Evolutionary conservation across 2,797 vertebrate genomes (phyloP).

Genomic region (Smutsia gigantea): DNA sequence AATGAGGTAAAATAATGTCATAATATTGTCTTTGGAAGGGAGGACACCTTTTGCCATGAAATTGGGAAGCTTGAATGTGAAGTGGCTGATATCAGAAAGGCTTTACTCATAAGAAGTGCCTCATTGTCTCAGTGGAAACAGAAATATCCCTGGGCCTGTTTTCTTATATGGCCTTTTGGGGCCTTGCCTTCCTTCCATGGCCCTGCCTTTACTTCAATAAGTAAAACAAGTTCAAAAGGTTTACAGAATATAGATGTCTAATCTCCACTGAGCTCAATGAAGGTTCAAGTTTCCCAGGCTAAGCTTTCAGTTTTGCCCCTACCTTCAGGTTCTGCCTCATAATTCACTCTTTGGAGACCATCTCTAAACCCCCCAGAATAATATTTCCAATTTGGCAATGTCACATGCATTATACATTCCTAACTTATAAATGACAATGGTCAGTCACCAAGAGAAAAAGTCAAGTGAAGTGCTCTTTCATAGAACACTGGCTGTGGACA

Average conservation of each 20-base stretch:
- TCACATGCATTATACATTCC: background rate
- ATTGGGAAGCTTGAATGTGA: background rate
- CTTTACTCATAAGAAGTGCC: background rate
- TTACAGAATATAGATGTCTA: background rate
- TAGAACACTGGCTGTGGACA: background rate
- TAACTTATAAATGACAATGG: background rate
- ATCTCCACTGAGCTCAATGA: background rate
- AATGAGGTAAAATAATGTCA: constrained; percentile 50
- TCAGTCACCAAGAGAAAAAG: constrained; percentile 27
- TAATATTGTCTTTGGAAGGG: constrained; percentile 37
- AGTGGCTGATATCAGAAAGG: background rate
- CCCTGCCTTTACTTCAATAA: background rate
- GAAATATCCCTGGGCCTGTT: background rate
- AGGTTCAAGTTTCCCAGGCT: background rate
- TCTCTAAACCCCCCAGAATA: background rate
- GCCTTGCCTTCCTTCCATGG: background rate
- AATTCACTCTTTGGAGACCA: background rate
- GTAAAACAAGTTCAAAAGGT: background rate
- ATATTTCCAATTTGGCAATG: background rate
- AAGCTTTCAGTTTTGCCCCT: background rate
- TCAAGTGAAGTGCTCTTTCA: background rate
- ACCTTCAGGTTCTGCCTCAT: background rate
- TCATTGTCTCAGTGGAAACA: background rate
- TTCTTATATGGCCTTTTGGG: background rate
- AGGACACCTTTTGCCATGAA: background rate